phyloP scores from a whole-genome alignment of 2,113 vertebrate species.

The Eurystomus gularis region DNA sequence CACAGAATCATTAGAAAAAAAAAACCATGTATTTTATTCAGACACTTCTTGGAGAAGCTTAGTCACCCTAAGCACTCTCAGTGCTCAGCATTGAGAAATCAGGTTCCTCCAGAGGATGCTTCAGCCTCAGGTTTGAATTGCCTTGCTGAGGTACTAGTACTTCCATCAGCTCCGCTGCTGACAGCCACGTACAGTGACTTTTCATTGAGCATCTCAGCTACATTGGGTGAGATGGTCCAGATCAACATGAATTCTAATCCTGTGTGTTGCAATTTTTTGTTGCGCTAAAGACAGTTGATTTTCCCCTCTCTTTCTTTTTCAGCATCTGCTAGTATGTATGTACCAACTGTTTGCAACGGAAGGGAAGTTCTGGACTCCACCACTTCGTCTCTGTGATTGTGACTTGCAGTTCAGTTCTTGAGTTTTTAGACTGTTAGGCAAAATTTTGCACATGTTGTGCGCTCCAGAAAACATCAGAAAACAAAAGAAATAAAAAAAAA shows the following conservation, averaged over 20 bases:
- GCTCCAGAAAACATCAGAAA: conserved; percentile 55
- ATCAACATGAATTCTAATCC: not conserved
- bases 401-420: conserved; percentile 73
- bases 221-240: not conserved
- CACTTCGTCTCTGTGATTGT: conserved; percentile 93
- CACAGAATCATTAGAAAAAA: not conserved
- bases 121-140: not conserved
- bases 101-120: not conserved
- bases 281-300: not conserved
- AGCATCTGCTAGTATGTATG: conserved; percentile 91
- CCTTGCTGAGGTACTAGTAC: not conserved
- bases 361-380: conserved; percentile 98
- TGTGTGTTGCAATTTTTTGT: not conserved
- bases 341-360: conserved; percentile 94
- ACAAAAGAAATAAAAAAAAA: conserved; percentile 61
- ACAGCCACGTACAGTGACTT: not conserved
- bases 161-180: not conserved
- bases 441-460: conserved; percentile 77
- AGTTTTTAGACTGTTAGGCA: conserved; percentile 89
- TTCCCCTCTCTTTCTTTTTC: conserved; percentile 57
- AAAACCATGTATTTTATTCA: not conserved
- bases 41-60: not conserved
- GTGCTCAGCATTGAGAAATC: not conserved
- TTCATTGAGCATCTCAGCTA: not conserved
- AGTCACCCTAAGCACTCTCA: not conserved